phyloP scores from a whole-genome alignment of 2,113 vertebrate species.

The Seriola dumerili region DNA sequence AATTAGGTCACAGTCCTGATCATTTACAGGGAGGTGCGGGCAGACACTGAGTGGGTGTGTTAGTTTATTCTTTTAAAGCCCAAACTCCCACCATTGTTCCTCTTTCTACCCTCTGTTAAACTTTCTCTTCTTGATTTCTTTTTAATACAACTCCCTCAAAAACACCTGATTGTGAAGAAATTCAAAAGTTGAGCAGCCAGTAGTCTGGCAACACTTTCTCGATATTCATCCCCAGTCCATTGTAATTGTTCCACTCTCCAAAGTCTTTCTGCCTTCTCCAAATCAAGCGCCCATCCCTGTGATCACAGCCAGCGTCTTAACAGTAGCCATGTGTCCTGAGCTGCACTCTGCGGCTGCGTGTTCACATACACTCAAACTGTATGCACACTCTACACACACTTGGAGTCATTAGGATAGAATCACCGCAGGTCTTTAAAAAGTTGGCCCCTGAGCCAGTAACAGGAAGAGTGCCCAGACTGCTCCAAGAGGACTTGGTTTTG shows the following conservation, averaged over 20 bases:
- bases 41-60: slow-evolving; percentile 20
- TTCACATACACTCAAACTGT: slow-evolving; percentile 34
- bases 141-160: slow-evolving; percentile 26
- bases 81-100: slow-evolving; percentile 20
- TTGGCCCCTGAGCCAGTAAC: slow-evolving; percentile 17
- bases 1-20: slow-evolving; percentile 26
- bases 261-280: slow-evolving; percentile 30
- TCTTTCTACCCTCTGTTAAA: not conserved
- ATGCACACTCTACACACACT: slow-evolving; percentile 10
- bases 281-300: slow-evolving; percentile 44
- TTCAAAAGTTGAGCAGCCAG: slow-evolving; percentile 1
- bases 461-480: slow-evolving; percentile 28
- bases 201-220: not conserved
- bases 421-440: slow-evolving; percentile 36
- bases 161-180: slow-evolving; percentile 47
- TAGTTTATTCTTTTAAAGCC: slow-evolving; percentile 12
- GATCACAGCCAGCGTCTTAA: slow-evolving; percentile 61
- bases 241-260: slow-evolving; percentile 47
- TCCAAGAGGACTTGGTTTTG: slow-evolving; percentile 8
- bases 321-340: slow-evolving; percentile 65
- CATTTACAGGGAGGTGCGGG: slow-evolving; percentile 31
- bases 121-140: slow-evolving; percentile 16
- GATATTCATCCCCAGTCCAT: slow-evolving; percentile 26
- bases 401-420: slow-evolving; percentile 36
- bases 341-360: slow-evolving; percentile 35